Evolutionary conservation across 2,113 vertebrate species (phyloP).

Genomic region (Zosterops pallidus): DNA sequence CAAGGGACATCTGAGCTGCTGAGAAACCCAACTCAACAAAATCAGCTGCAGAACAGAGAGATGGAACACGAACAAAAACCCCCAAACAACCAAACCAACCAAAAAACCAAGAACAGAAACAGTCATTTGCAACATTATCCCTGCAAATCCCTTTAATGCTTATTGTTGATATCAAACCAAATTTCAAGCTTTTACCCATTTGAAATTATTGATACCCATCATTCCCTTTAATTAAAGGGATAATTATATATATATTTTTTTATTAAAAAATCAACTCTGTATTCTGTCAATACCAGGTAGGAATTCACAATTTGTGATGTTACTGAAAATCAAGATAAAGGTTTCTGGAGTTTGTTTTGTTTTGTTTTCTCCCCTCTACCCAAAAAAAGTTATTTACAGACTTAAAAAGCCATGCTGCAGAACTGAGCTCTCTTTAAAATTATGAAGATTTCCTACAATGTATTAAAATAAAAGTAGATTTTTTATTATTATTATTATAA

Average conservation of each 20-base stretch:
- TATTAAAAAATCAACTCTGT: constrained; percentile 92
- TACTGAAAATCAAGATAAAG: constrained; percentile 77
- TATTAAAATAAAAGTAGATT: constrained; percentile 99
- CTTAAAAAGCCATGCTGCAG: constrained; percentile 95
- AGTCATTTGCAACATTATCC: constrained; percentile 66
- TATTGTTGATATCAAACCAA: constrained; percentile 69
- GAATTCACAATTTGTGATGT: constrained; percentile 95
- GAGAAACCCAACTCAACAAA: constrained; percentile 57
- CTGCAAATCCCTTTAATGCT: constrained; percentile 74
- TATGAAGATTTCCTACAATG: constrained; percentile 96
- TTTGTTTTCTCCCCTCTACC: constrained; percentile 75
- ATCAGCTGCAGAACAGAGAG: constrained; percentile 49
- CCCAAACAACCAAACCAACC: not conserved
- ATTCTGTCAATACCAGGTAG: constrained; percentile 90
- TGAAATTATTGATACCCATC: constrained; percentile 82
- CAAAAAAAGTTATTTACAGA: constrained; percentile 97
- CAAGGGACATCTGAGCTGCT: constrained; percentile 64
- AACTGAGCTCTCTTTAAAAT: constrained; percentile 89
- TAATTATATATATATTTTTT: constrained; percentile 84
- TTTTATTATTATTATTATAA: constrained; percentile 77
- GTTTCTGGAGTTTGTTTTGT: constrained; percentile 73
- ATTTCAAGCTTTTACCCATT: constrained; percentile 75
- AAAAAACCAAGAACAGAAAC: constrained; percentile 59
- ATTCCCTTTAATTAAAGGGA: constrained; percentile 95
- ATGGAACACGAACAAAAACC: constrained; percentile 28